Percentiles rank a stretch among this genome's conserved stretches.
Evolutionary conservation across 53 echinoderm and acorn worm species (phyloP).

Genomic region (Arbacia lixula): DNA sequence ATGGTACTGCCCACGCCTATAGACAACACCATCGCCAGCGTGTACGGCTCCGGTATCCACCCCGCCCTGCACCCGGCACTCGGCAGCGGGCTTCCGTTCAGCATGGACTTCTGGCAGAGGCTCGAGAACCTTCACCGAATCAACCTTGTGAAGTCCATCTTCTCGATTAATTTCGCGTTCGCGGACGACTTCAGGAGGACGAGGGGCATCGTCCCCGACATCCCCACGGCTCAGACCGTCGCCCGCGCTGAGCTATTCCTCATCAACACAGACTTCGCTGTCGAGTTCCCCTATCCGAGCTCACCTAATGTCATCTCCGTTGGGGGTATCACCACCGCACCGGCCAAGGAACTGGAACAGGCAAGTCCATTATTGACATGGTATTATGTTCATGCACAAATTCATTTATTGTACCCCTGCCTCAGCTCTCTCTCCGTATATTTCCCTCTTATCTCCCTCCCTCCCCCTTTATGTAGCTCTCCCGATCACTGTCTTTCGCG

Average conservation of each 20-base stretch:
- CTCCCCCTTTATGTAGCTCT: too few relatives aligned
- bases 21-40: neutral
- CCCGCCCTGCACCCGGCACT: slow-evolving; percentile 13
- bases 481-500: too few relatives aligned
- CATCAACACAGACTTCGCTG: slow-evolving; percentile 30
- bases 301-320: slow-evolving; percentile 30
- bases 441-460: too few relatives aligned
- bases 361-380: too few relatives aligned
- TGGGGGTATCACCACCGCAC: slow-evolving; percentile 24
- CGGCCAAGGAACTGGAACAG: neutral
- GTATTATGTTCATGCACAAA: too few relatives aligned
- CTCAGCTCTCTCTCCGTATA: too few relatives aligned
- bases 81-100: neutral
- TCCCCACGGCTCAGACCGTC: neutral
- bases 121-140: neutral
- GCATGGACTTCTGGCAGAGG: slow-evolving; percentile 34
- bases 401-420: too few relatives aligned
- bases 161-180: neutral
- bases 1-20: neutral
- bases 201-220: neutral
- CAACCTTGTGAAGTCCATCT: neutral
- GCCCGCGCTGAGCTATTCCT: slow-evolving; percentile 16
- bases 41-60: slow-evolving; percentile 1
- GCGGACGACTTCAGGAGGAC: neutral
- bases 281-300: slow-evolving; percentile 10